These are phyloP conservation scores for Pseudopipra pipra DNA, from an alignment of 2,113 vertebrate species.

Conservation along the genomic window DNA sequence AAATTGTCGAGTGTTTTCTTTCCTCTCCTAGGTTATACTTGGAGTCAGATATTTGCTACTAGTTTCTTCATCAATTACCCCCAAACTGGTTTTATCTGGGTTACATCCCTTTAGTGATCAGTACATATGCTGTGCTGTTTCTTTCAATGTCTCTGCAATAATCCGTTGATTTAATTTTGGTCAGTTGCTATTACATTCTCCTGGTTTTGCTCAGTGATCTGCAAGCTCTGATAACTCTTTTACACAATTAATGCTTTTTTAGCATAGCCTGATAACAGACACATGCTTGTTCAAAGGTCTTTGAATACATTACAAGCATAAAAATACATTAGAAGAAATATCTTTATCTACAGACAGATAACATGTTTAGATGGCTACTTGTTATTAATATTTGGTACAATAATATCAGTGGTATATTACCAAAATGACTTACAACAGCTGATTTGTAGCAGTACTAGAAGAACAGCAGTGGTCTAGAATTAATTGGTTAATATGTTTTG, in stretches of 20 bases:
- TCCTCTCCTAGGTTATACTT: background rate
- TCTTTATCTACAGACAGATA: background rate
- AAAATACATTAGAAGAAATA: background rate
- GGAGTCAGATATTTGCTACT: background rate
- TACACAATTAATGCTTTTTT: background rate
- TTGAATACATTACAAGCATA: background rate
- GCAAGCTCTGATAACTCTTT: background rate
- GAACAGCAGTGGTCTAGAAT: background rate
- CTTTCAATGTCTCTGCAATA: background rate
- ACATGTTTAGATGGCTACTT: background rate
- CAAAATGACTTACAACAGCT: background rate
- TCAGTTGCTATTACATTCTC: background rate
- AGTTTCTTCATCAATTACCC: background rate
- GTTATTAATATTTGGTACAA: background rate
- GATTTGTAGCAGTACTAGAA: background rate
- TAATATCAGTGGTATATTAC: background rate
- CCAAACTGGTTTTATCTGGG: background rate
- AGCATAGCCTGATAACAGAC: background rate
- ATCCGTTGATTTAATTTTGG: background rate
- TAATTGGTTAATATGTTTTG: background rate
- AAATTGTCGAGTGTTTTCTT: background rate
- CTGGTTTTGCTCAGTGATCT: background rate
- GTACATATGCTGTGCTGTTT: background rate
- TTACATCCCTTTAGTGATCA: background rate
- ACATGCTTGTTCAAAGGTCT: background rate